Evolutionary conservation across 37 sponge, comb jelly and placozoan species (phyloP), one percentile per base, ranked within the genome.

Genomic region (Agelas oroides): DNA sequence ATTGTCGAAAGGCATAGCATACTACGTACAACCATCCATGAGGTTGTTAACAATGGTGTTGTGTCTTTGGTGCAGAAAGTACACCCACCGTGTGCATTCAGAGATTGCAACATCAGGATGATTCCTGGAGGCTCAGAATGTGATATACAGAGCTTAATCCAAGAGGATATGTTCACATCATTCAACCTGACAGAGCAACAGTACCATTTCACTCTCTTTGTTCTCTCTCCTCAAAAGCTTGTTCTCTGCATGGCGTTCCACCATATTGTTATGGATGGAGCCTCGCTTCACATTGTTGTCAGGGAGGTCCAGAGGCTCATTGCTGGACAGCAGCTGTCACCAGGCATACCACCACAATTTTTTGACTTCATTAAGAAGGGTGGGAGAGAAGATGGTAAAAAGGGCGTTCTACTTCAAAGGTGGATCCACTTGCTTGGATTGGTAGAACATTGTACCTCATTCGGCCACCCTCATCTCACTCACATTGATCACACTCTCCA

Each of bases 221-320:
- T 16, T 8, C 23, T 18, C 31, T 40, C 59, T 25, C 32, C 32
- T 6, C 1, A 35, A 13, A 54, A 75, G 13, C 32, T 75, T 33
- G 5, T 52, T 57, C 33, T 75, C 23, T 21, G 27, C 16, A 25
- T 75, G 17, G 34, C 11, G 14, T 75, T 84, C 53, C 84, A 84
- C 38, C 84, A 84, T 36, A 75, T 84, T 31, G 56, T 41, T 54
- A 57, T 56, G 16, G 84, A 84, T 52, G 84, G 84, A 27, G 32
- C 46, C 31, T 59, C 84, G 36, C 28, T 84, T 1, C 24, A 37
- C 53, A 75, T 57, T 0, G 55, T 65, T 17, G 1, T 75, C 24
- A 35, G 32, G 2, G 75, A 82, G 62, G 37, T 82, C 0, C 38
- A 30, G 61, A 19, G 19, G 39, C 28, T 75, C 14, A 46, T 3